Evolutionary conservation across 2,888 invertebrate genomes (phyloP).

Genomic region (Boloria selene): DNA sequence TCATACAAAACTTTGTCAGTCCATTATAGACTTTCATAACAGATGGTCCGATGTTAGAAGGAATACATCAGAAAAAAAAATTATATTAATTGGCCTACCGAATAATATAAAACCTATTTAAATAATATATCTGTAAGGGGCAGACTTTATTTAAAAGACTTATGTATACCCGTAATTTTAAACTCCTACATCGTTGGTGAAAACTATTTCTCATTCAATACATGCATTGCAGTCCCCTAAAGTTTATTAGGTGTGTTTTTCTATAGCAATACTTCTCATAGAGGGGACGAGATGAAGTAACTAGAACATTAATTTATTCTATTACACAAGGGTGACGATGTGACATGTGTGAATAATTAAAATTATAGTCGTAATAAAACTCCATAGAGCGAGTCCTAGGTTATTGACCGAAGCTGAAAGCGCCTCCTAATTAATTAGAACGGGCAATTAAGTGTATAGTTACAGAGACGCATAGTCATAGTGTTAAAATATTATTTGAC

Average conservation of each 20-base stretch:
- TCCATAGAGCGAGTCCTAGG: slow-evolving; percentile 21
- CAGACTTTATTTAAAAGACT: too few relatives aligned
- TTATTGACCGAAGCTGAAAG: slow-evolving; percentile 27
- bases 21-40: too few relatives aligned
- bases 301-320: slow-evolving; percentile 29
- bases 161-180: too few relatives aligned
- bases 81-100: too few relatives aligned
- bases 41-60: too few relatives aligned
- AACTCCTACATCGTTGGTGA: not conserved
- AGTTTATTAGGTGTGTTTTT: slow-evolving; percentile 1
- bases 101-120: too few relatives aligned
- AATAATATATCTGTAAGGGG: too few relatives aligned
- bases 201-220: not conserved
- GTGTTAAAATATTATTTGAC: too few relatives aligned
- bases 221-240: not conserved
- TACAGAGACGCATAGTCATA: not conserved
- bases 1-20: too few relatives aligned
- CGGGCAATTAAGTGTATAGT: slow-evolving; percentile 11
- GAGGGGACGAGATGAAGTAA: slow-evolving; percentile 27
- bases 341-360: slow-evolving; percentile 41
- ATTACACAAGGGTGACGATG: slow-evolving; percentile 34
- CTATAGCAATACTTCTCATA: slow-evolving; percentile 9
- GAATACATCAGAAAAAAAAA: too few relatives aligned
- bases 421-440: slow-evolving; percentile 29
- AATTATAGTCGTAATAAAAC: slow-evolving; percentile 38